These are phyloP conservation scores for Cynopterus sphinx DNA, from an alignment of 2,797 vertebrate species.

Conservation along the genomic window DNA sequence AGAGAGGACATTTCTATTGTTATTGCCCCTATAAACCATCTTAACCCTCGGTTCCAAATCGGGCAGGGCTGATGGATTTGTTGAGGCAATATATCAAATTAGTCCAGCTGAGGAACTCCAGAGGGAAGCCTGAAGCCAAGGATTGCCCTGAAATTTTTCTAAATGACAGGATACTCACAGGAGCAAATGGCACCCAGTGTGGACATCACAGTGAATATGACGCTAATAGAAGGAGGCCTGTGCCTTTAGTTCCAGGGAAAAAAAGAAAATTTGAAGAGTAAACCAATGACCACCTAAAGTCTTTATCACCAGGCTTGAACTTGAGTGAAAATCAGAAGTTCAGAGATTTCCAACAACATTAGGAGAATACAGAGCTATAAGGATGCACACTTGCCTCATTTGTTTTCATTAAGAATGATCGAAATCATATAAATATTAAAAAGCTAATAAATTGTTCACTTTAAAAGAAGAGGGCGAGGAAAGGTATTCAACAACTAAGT, in stretches of 20 bases:
- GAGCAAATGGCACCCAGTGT: not conserved
- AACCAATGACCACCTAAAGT: not conserved
- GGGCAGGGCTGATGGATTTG: slow-evolving; percentile 60
- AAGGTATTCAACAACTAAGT: not conserved
- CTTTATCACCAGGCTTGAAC: not conserved
- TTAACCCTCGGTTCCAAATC: slow-evolving; percentile 54
- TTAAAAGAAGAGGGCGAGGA: not conserved
- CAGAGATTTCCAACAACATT: not conserved
- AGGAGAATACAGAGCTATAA: not conserved
- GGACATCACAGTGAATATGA: not conserved
- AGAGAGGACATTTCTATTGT: slow-evolving; percentile 65
- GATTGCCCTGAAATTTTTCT: slow-evolving; percentile 62
- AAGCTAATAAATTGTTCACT: not conserved
- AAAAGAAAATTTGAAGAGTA: not conserved
- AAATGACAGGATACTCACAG: slow-evolving; percentile 37
- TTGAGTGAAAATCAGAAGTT: not conserved
- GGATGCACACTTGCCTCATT: too few species aligned
- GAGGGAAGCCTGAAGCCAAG: slow-evolving; percentile 43
- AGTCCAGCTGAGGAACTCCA: slow-evolving; percentile 48
- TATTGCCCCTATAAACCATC: slow-evolving; percentile 75
- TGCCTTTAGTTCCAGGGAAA: not conserved
- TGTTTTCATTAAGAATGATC: not conserved
- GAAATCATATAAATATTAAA: not conserved
- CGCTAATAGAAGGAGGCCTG: not conserved
- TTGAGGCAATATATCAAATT: slow-evolving; percentile 68